Evolutionary conservation across 2,113 vertebrate genomes (phyloP), one percentile per base, ranked within the genome.

Genomic region (Ploceus nigricollis): DNA sequence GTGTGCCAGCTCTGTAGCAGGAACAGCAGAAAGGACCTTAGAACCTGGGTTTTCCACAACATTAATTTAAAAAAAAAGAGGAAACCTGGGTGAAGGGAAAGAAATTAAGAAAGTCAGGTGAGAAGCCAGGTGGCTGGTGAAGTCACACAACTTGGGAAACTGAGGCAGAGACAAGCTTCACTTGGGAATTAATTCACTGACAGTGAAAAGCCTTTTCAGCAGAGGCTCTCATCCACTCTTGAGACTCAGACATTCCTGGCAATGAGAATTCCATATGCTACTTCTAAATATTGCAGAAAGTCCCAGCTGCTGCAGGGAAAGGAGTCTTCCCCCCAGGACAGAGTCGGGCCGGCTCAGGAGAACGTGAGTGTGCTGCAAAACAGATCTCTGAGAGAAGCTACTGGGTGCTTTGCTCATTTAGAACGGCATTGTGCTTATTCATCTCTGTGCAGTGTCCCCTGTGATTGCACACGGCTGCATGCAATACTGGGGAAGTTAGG

Each of bases 371-470:
- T 76, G 86, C 86, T 94, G 78, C 92, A 76, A 69, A 94, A 61
- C 39, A 75, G 64, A 91, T 53, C 86, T 93, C 35, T 37, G 1
- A 0, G 48, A 63, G 27, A 76, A 71, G 85, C 53, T 57, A 70
- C 54, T 66, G 79, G 75, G 78, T 81, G 81, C 89, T 73, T 54
- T 84, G 81, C 88, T 92, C 53, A 23, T 92, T 93, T 81, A 66
- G 84, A 90, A 70, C 1, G 1, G 42, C 18, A 3, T 79, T 70
- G 91, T 96, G 90, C 83, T 82, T 96, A 94, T 93, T 92, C 94
- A 88, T 92, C 90, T 94, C 63, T 64, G 84, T 91, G 93, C 94
- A 94, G 5, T 27, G 71, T 93, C 95, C 90, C 93, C 78, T 93
- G 83, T 84, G 96, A 94, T 57, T 90, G 83, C 88, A 78, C 53